Evolutionary conservation across 2,888 invertebrate species (phyloP), one percentile per base, ranked within the genome.

Genomic region (Eretmocerus hayati): DNA sequence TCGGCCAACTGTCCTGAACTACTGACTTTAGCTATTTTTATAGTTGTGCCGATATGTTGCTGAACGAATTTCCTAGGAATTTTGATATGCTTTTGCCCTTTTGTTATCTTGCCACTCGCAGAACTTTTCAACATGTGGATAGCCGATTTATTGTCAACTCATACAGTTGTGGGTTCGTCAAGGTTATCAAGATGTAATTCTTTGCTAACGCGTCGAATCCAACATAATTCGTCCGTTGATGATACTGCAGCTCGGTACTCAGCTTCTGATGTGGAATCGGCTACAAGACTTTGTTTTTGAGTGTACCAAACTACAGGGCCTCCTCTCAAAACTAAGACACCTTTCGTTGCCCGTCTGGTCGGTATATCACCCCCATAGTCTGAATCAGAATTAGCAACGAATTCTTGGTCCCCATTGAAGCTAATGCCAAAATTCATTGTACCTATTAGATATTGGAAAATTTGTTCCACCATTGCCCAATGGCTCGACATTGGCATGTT

Each of bases 181-280:
- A 47, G n/a, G n/a, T n/a, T 9, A n/a, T 56, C 50, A 20, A 51
- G 39, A 4, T 45, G 20, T 9, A 63, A 37, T 54, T 62, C 60
- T 6, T 19, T 50, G 31, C 50, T 53, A 18, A 62, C 35, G 18
- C 60, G 50, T 32, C 58, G 47, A 20, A 62, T 57, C 62, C 64
- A 63, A 46, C 62, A 59, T 13, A 63, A 51, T 18, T 64, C 64
- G 36, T 63, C 56, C 38, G 63, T 63, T 5, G 56, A 41, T 8
- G 56, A 54, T n/a, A n/a, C n/a, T n/a, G n/a, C n/a, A n/a, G n/a
- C n/a, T n/a, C n/a, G n/a, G n/a, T n/a, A n/a, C n/a, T 63, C 61
- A n/a, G 60, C 61, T 49, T 62, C 59, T 13, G 61, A 61, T 37
- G 62, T 55, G 6, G 61, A 62, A n/a, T 39, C 53, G 41, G 58